Conservation (phyloP, 2,888 invertebrate species). For the Criorhina ranunculi region DNA sequence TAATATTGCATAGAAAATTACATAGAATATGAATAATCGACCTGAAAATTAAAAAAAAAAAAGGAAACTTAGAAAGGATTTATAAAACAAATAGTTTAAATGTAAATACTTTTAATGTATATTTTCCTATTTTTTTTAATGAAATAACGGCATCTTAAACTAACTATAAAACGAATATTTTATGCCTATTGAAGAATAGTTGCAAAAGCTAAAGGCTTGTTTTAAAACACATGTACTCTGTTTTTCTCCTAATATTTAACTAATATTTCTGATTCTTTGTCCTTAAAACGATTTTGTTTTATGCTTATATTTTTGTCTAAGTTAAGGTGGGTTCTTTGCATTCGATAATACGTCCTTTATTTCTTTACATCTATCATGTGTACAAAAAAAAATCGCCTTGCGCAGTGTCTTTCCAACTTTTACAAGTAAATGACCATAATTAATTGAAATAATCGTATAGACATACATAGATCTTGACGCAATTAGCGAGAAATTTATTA, state of each 20-base stretch:
- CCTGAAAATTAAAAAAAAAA: constrained; percentile 85
- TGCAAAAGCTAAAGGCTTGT: no score
- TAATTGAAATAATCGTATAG: constrained; percentile 3
- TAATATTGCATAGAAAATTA: constrained; percentile 93
- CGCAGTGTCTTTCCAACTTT: neutral
- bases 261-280: no score
- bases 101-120: no score
- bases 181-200: no score
- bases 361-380: constrained; percentile 6
- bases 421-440: neutral
- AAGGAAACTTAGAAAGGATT: neutral
- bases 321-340: neutral
- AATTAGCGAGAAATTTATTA: constrained; percentile 10
- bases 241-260: no score
- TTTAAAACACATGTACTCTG: no score
- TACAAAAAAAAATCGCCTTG: neutral
- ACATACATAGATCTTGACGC: neutral
- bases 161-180: no score
- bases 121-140: no score
- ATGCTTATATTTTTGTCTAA: no score
- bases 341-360: neutral
- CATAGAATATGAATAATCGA: constrained; percentile 93
- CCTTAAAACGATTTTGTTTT: no score
- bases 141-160: no score
- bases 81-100: no score